Evolutionary conservation across 2,113 vertebrate genomes (phyloP).

Genomic region (Tenebrosternarchus preto): DNA sequence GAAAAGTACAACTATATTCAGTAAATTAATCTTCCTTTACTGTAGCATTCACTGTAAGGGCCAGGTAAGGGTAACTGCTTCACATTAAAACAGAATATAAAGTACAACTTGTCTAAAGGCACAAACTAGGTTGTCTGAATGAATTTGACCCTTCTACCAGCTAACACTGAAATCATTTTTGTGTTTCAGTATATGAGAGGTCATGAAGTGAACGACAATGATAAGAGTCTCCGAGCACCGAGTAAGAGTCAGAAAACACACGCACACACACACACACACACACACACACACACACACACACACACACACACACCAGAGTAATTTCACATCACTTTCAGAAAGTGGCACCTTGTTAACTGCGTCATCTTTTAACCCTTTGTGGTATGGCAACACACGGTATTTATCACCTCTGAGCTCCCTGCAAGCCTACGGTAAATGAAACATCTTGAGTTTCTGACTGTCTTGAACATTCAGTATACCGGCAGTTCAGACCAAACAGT

Average conservation of each 20-base stretch:
- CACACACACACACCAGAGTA: neutral
- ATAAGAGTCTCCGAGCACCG: neutral
- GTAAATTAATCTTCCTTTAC: no score
- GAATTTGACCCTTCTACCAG: no score
- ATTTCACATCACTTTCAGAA: neutral
- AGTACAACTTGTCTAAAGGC: no score
- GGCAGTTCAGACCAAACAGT: conserved; percentile 20
- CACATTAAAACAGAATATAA: no score
- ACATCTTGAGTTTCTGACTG: conserved; percentile 18
- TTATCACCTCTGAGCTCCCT: neutral
- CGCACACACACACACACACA: no score
- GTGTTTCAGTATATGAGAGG: no score
- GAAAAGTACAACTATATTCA: no score
- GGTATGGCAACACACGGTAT: neutral
- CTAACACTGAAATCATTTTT: no score
- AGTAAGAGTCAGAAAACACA: neutral
- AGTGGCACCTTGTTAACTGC: conserved; percentile 10
- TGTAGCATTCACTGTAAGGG: no score
- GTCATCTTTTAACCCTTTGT: neutral
- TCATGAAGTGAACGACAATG: no score
- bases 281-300: neutral
- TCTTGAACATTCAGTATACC: conserved; percentile 27
- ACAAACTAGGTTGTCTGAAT: no score
- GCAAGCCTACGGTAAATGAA: conserved; percentile 5
- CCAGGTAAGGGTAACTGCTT: no score